phyloP scores from a whole-genome alignment of 2,797 vertebrate genomes.

The Labeo calbasu region DNA sequence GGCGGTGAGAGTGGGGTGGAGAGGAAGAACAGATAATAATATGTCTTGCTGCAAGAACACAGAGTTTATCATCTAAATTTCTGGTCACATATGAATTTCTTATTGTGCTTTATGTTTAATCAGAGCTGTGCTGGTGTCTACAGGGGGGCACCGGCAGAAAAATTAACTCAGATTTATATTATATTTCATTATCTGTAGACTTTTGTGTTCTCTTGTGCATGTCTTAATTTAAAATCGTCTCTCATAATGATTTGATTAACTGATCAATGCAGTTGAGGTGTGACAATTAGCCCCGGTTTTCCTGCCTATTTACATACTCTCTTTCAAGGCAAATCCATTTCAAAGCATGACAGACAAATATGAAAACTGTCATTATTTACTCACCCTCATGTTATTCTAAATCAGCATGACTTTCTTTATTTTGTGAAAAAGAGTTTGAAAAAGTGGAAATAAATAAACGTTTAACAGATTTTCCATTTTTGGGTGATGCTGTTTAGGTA shows the following conservation, averaged over 20 bases:
- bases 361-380: too few species aligned
- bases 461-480: not conserved
- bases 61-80: not conserved
- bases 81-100: not conserved
- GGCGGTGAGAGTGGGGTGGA: not conserved
- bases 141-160: not conserved
- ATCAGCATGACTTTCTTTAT: not conserved
- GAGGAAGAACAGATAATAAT: constrained; percentile 12
- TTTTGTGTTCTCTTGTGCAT: not conserved
- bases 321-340: too few species aligned
- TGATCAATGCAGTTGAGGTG: constrained; percentile 70
- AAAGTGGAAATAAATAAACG: not conserved
- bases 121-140: not conserved
- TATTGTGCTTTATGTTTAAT: not conserved
- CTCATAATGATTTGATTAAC: constrained; percentile 71
- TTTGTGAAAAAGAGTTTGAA: too few species aligned
- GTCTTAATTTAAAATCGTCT: not conserved
- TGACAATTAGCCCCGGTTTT: too few species aligned
- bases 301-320: too few species aligned
- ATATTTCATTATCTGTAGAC: not conserved
- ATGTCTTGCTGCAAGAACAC: not conserved
- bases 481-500: constrained; percentile 54
- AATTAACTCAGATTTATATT: not conserved
- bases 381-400: not conserved
- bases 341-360: not conserved